These are phyloP conservation scores for Linnaemya vulpina DNA, from an alignment of 2,888 invertebrate genomes.

Conservation along the genomic window DNA sequence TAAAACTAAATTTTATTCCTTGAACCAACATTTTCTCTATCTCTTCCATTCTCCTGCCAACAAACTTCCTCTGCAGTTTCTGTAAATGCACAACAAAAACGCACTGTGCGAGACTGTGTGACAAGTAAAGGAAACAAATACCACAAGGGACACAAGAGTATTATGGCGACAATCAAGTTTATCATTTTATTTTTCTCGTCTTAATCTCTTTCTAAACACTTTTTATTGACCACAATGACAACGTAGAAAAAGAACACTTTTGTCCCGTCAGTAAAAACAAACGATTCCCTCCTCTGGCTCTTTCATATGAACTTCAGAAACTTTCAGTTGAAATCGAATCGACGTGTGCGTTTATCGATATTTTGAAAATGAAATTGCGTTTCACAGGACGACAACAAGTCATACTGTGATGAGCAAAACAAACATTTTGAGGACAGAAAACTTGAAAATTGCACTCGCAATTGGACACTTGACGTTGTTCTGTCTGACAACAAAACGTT, in stretches of 20 bases:
- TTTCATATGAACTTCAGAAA: not conserved
- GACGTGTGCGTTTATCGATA: not conserved
- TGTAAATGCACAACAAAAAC: constrained; percentile 26
- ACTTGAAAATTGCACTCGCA: too few relatives aligned
- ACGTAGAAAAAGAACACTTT: constrained; percentile 46
- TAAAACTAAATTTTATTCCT: too few relatives aligned
- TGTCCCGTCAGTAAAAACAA: constrained; percentile 43
- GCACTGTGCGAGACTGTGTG: not conserved
- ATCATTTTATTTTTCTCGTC: constrained; percentile 5
- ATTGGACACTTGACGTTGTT: too few relatives aligned
- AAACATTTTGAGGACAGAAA: too few relatives aligned
- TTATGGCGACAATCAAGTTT: constrained; percentile 68
- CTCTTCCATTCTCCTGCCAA: too few relatives aligned
- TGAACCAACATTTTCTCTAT: too few relatives aligned
- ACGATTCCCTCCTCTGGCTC: not conserved
- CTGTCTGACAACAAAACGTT: too few relatives aligned
- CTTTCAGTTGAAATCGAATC: not conserved
- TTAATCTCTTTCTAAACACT: constrained; percentile 20
- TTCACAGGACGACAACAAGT: not conserved
- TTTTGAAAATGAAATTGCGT: not conserved
- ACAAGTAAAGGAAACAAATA: constrained; percentile 38
- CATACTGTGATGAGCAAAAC: too few relatives aligned
- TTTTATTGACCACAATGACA: constrained; percentile 66
- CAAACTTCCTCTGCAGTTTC: too few relatives aligned
- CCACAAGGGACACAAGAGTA: constrained; percentile 59